Evolutionary conservation across 2,888 invertebrate species (phyloP), one percentile per base, ranked within the genome.

Genomic region (Epinotia brunnichana): DNA sequence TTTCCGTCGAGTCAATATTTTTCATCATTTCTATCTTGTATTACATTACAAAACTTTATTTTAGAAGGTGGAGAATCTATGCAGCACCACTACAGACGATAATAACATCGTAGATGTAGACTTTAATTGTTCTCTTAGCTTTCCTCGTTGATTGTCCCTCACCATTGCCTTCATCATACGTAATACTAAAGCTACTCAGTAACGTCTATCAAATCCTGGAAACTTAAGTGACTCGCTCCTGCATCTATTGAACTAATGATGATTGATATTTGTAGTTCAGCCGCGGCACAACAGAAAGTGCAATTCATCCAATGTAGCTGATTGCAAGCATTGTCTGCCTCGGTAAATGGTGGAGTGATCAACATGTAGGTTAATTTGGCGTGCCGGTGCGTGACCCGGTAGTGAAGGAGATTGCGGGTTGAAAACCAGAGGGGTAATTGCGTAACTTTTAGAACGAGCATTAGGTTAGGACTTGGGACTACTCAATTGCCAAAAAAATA

Each of bases 231-330:
- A 41, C 54, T 41, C 39, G 54, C 54, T 41, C 56, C 56, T 56
- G 60, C 54, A 48, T 67, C 67, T 48, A 66, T 66, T 66, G 54
- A 41, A 56, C 24, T 66, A 68, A 72, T 56, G 72, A 72, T 68
- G 72, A 72, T 72, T 72, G 72, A 72, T 72, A 72, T 72, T 62
- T 62, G 56, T 72, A 68, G 67, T 68, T 48, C 72, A 68, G 41
- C 21, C 57, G 39, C 41, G 48, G 35, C 15, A 21, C 53, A 62
- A 51, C 51, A 56, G 69, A 67, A 68, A 68, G 41, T 24, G 67
- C 67, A 67, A 44, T 68, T 72, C 72, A 72, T 72, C 61, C 53
- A 56, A 61, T 67, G 61, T 61, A 67, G 56, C 56, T 72, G 72
- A 72, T 72, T 72, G 61, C 48, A 48, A 15, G 19, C 48, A 72